A percentile compares a stretch with the other conserved stretches of the same genome.
Evolutionary conservation across 2,113 vertebrate genomes (phyloP).

Genomic region (Odobenus rosmarus): DNA sequence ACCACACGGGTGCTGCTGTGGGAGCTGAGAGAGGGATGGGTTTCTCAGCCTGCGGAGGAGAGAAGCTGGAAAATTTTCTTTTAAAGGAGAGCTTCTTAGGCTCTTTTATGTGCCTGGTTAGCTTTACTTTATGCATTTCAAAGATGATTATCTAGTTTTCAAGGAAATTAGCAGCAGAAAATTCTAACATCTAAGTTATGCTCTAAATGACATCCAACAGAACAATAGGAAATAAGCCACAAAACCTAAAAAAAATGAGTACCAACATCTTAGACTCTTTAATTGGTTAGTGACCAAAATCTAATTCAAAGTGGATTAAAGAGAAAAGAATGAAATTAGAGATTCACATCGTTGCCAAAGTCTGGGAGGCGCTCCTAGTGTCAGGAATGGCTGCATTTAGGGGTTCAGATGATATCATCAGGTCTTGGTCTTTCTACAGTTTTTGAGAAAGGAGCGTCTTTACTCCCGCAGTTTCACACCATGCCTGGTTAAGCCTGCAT

Average conservation of each 20-base stretch:
- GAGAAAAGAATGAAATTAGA: background rate
- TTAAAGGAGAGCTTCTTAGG: background rate
- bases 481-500: background rate
- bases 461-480: background rate
- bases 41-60: background rate
- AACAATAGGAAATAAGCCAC: conserved; percentile 23
- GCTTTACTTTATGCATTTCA: conserved; percentile 28
- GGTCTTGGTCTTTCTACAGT: background rate
- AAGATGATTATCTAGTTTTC: conserved; percentile 5
- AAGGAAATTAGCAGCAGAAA: background rate
- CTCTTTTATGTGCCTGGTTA: background rate
- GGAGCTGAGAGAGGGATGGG: background rate
- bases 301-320: background rate
- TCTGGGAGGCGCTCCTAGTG: background rate
- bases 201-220: background rate
- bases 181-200: background rate
- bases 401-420: background rate
- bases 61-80: background rate
- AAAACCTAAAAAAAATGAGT: background rate
- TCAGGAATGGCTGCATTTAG: conserved; percentile 27
- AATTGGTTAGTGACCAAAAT: background rate
- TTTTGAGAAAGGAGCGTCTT: background rate
- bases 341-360: background rate
- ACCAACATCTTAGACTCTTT: background rate
- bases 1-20: background rate